Percentiles rank a stretch among this genome's conserved stretches.
These are phyloP conservation scores for Tympanuchus pallidicinctus DNA, from an alignment of 2,113 vertebrate species.

Conservation along the genomic window DNA sequence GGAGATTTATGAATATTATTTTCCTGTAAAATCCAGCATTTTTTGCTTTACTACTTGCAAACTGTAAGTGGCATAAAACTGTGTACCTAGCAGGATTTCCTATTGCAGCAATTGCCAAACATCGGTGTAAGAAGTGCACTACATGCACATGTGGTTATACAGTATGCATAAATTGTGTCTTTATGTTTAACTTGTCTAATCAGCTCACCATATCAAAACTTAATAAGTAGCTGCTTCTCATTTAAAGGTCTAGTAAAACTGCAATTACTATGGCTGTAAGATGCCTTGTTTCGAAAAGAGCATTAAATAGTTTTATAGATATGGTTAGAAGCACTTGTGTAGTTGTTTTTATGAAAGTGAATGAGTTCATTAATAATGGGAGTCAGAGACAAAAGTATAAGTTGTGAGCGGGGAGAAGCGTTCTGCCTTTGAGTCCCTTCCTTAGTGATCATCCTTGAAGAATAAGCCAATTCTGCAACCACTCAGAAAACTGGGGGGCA, in stretches of 20 bases:
- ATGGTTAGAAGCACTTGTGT: constrained; percentile 63
- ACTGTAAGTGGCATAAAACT: constrained; percentile 60
- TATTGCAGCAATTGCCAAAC: neutral
- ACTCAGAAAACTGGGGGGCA: neutral
- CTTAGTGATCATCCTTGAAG: neutral
- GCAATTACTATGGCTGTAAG: constrained; percentile 67
- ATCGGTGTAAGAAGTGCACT: neutral
- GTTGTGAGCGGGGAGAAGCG: neutral
- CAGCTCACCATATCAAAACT: constrained; percentile 75
- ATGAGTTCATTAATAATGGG: constrained; percentile 66
- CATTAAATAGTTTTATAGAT: constrained; percentile 75
- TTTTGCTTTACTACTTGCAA: constrained; percentile 68
- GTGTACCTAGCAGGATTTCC: constrained; percentile 47
- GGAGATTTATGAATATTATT: constrained; percentile 79
- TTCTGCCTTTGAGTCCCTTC: neutral
- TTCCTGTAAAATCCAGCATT: constrained; percentile 76
- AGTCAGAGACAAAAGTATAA: constrained; percentile 50
- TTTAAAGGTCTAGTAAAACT: constrained; percentile 78
- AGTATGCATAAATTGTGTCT: constrained; percentile 59
- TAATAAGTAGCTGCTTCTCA: constrained; percentile 77
- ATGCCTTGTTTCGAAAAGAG: constrained; percentile 71
- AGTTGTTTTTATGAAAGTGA: constrained; percentile 70
- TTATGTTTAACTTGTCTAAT: constrained; percentile 70
- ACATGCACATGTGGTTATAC: constrained; percentile 15
- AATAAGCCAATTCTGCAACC: neutral